Evolutionary conservation across 2,113 vertebrate species (phyloP).

Genomic region (Calyptomena viridis): DNA sequence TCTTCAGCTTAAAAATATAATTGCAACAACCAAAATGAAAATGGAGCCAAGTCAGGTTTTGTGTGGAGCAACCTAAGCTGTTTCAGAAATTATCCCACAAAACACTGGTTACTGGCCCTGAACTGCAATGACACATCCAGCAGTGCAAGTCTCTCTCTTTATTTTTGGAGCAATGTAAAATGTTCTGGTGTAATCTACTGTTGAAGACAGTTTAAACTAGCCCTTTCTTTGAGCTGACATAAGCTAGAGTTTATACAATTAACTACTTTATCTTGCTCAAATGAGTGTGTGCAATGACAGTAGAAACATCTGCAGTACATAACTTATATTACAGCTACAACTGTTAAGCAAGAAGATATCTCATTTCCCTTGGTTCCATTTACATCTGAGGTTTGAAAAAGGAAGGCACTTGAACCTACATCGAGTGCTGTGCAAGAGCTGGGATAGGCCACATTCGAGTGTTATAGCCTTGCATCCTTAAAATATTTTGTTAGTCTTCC

Average conservation of each 20-base stretch:
- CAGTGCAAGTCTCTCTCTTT: not conserved
- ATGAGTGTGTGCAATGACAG: not conserved
- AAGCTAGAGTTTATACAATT: not conserved
- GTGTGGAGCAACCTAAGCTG: not conserved
- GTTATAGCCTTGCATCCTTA: not conserved
- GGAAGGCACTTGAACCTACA: not conserved
- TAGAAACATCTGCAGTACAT: not conserved
- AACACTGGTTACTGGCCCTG: not conserved
- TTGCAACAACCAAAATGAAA: not conserved
- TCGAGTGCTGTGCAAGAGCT: not conserved
- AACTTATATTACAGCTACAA: not conserved
- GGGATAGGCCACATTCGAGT: not conserved
- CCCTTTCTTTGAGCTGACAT: not conserved
- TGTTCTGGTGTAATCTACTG: not conserved
- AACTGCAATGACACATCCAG: not conserved
- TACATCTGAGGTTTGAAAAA: not conserved
- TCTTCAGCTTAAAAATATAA: not conserved
- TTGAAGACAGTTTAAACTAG: not conserved
- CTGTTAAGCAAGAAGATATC: not conserved
- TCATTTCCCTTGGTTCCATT: not conserved
- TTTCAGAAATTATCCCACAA: not conserved
- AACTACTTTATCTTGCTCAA: not conserved
- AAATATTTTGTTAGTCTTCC: not conserved
- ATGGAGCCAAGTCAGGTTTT: not conserved
- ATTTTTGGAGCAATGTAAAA: not conserved